Conservation (phyloP, 2,888 invertebrate species). For the Drosophila borborema region DNA sequence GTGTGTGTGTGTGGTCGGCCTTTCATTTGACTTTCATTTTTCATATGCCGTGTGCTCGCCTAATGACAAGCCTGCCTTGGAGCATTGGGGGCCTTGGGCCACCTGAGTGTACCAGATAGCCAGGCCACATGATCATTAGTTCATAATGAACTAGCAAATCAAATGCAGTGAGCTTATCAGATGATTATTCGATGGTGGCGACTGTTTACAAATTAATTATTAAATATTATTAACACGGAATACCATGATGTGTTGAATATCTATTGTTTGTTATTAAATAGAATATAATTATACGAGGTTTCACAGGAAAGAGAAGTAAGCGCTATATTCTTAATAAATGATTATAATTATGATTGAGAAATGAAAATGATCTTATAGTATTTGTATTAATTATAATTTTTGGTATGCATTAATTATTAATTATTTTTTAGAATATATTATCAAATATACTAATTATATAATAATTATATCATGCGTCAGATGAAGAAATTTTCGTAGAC, state of each 20-base stretch:
- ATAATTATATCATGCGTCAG: too few relatives aligned
- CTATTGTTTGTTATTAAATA: neutral
- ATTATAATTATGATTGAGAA: too few relatives aligned
- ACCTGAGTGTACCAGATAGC: conserved; percentile 27
- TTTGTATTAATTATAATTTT: too few relatives aligned
- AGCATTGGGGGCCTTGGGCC: conserved; percentile 43
- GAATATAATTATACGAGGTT: neutral
- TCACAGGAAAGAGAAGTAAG: too few relatives aligned
- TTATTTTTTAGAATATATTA: too few relatives aligned
- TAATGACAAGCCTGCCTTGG: conserved; percentile 64
- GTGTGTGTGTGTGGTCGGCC: conserved; percentile 23
- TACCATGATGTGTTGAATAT: neutral
- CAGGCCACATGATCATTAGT: conserved; percentile 58
- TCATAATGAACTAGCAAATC: conserved; percentile 56
- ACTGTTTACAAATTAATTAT: neutral
- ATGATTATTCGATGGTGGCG: neutral
- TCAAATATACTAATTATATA: too few relatives aligned
- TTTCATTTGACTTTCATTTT: conserved; percentile 65
- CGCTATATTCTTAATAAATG: too few relatives aligned
- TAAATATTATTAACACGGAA: neutral
- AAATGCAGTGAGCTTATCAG: neutral
- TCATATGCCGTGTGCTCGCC: conserved; percentile 61
- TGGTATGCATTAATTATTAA: too few relatives aligned
- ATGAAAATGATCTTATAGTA: too few relatives aligned
- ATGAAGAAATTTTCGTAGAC: too few relatives aligned